Percentiles rank a stretch among this genome's conserved stretches.
Conservation (phyloP, 2,888 invertebrate genomes). For the Cantharis rufa region DNA sequence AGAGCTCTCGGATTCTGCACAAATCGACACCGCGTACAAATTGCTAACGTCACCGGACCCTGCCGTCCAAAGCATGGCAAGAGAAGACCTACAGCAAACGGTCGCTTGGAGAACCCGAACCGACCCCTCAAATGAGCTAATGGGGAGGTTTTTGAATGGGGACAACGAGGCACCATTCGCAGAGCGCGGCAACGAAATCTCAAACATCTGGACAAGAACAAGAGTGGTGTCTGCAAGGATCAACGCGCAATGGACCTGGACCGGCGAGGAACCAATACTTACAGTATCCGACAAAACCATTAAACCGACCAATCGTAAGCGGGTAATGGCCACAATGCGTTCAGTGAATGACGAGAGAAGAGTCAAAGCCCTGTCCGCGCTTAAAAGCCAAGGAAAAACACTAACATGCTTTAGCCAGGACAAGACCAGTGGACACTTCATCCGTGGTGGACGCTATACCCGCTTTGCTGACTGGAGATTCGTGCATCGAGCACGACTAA, state of each 20-base stretch:
- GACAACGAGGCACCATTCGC: background rate
- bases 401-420: background rate
- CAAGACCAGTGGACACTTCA: background rate
- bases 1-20: no score
- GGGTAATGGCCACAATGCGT: background rate
- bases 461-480: background rate
- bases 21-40: background rate
- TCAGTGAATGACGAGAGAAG: background rate
- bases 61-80: background rate
- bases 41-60: background rate
- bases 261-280: background rate
- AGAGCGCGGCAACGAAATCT: background rate
- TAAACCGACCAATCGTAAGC: background rate
- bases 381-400: slow-evolving; percentile 1
- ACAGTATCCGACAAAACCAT: background rate
- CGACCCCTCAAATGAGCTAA: no score
- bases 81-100: background rate
- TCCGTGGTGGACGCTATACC: background rate
- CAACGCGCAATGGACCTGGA: background rate
- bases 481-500: background rate
- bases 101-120: no score
- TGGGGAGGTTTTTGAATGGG: background rate
- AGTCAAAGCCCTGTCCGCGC: background rate
- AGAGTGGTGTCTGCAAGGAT: background rate
- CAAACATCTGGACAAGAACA: background rate